Percentiles rank a stretch among this genome's conserved stretches.
phyloP scores from a whole-genome alignment of 64 coral and sea anemone genomes.

The Platygyra sinensis region DNA sequence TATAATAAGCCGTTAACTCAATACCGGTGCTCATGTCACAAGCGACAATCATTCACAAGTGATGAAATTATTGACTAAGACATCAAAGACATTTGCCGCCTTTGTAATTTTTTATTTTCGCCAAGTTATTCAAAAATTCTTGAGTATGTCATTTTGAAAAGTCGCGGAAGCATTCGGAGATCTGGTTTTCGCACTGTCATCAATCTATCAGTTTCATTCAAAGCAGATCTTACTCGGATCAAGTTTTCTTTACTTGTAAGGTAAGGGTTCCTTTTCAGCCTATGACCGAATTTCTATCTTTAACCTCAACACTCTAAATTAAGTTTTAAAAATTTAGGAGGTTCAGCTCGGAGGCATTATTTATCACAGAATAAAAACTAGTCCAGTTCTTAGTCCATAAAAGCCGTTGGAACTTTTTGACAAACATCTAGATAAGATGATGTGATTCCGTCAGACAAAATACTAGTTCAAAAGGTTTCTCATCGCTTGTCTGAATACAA shows the following conservation, averaged over 20 bases:
- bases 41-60: slow-evolving; percentile 26
- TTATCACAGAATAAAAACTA: not conserved
- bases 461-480: not conserved
- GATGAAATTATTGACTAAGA: slow-evolving; percentile 12
- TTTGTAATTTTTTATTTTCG: slow-evolving; percentile 19
- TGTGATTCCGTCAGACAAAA: not conserved
- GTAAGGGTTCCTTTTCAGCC: not conserved
- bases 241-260: not conserved
- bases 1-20: slow-evolving; percentile 32
- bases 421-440: not conserved
- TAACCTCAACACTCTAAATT: not conserved
- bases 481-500: slow-evolving; percentile 20
- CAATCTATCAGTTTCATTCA: not conserved
- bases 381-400: not conserved
- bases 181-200: not conserved
- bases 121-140: slow-evolving; percentile 15
- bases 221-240: not conserved
- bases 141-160: not conserved
- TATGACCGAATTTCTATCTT: not conserved
- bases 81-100: slow-evolving; percentile 44
- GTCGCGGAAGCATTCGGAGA: not conserved
- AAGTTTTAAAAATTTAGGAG: not conserved
- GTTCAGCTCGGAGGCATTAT: not conserved
- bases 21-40: slow-evolving; percentile 15
- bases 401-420: not conserved